These are phyloP conservation scores for Papilio xuthus DNA, from an alignment of 1,140 invertebrate species.

Conservation along the genomic window DNA sequence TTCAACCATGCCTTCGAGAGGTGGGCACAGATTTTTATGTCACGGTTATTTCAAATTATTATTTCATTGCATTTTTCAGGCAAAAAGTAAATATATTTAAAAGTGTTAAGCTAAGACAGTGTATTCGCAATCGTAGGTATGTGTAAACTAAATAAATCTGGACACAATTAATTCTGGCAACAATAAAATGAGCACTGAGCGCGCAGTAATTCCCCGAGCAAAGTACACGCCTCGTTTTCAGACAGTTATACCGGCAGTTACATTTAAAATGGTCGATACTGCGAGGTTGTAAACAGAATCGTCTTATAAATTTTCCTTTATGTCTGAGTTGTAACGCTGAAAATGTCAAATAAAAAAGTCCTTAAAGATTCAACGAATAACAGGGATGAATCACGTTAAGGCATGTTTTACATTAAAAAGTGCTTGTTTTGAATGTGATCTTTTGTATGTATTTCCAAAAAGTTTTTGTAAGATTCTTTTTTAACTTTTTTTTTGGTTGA, in stretches of 20 bases:
- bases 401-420: not conserved
- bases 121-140: not conserved
- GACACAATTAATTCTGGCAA: constrained; percentile 27
- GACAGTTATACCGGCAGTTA: constrained; percentile 6
- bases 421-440: no score
- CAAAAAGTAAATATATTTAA: not conserved
- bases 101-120: not conserved
- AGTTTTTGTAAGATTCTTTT: no score
- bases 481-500: no score
- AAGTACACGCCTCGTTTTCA: not conserved
- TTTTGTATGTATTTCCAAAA: no score
- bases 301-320: constrained; percentile 21
- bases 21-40: not conserved
- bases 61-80: not conserved
- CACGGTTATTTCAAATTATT: not conserved
- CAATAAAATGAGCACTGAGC: constrained; percentile 10
- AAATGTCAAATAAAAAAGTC: constrained; percentile 15
- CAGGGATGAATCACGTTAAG: not conserved
- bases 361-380: not conserved
- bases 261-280: not conserved
- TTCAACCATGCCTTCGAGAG: not conserved
- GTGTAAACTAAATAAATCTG: constrained; percentile 3
- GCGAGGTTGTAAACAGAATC: constrained; percentile 20
- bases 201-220: constrained; percentile 23
- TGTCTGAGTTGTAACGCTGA: not conserved